These are phyloP conservation scores for Pangasius larnaudii DNA, from an alignment of 2,797 vertebrate species.

Conservation along the genomic window DNA sequence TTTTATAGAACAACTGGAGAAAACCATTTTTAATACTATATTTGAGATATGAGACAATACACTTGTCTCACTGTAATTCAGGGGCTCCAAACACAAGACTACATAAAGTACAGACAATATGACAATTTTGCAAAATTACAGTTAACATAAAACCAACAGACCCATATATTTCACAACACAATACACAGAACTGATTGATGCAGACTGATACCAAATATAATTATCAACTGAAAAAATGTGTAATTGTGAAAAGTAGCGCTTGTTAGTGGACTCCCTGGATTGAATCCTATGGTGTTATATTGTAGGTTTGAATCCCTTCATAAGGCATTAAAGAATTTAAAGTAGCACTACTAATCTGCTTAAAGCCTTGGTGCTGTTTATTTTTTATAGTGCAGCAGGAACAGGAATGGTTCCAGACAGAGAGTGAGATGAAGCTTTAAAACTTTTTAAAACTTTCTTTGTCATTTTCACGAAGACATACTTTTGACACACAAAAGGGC, in stretches of 20 bases:
- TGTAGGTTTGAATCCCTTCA: not conserved
- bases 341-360: conserved; percentile 9
- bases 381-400: not conserved
- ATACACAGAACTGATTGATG: not conserved
- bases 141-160: not conserved
- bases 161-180: not conserved
- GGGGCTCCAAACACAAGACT: not conserved
- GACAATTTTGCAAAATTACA: not conserved
- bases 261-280: not conserved
- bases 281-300: not conserved
- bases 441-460: not conserved
- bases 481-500: not conserved
- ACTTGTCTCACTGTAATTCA: not conserved
- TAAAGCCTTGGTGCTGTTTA: not conserved
- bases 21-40: not conserved
- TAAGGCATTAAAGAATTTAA: not conserved
- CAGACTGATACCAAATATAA: not conserved
- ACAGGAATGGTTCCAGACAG: not conserved
- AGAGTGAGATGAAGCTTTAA: not conserved
- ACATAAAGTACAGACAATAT: not conserved
- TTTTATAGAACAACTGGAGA: not conserved
- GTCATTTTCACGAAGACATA: not conserved
- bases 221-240: no score
- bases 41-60: not conserved
- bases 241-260: not conserved